Evolutionary conservation across 2,797 vertebrate genomes (phyloP).

Genomic region (Sebastes dallii): DNA sequence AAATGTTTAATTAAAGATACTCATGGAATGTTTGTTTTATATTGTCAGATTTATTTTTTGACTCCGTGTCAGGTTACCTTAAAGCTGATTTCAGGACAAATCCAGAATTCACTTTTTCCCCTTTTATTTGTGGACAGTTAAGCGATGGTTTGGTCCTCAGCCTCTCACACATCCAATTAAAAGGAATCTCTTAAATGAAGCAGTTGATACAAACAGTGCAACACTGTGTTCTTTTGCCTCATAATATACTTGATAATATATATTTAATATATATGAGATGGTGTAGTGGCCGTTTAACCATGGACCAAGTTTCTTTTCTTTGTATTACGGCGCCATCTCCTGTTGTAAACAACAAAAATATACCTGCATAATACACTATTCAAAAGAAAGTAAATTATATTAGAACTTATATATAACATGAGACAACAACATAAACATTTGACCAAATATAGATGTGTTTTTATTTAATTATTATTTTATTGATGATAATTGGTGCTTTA

Average conservation of each 20-base stretch:
- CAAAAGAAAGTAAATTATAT: background rate
- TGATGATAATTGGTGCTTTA: too few relatives aligned
- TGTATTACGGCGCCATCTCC: background rate
- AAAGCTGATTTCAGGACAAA: background rate
- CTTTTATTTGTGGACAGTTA: background rate
- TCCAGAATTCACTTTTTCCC: background rate
- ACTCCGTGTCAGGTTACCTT: background rate
- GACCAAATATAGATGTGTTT: background rate
- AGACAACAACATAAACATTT: background rate
- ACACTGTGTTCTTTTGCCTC: background rate
- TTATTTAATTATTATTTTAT: too few relatives aligned
- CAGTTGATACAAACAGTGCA: background rate
- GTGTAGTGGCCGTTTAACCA: too few relatives aligned
- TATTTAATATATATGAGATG: background rate
- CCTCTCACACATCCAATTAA: background rate
- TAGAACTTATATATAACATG: background rate
- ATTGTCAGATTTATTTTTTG: background rate
- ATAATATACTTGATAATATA: background rate
- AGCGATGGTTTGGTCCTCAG: background rate
- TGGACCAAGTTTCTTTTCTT: background rate
- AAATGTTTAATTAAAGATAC: background rate
- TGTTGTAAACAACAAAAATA: background rate
- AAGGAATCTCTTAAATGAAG: background rate
- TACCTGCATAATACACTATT: background rate
- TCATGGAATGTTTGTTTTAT: background rate